Evolutionary conservation across 2,113 vertebrate genomes (phyloP).

Genomic region (Craseonycteris thonglongyai): DNA sequence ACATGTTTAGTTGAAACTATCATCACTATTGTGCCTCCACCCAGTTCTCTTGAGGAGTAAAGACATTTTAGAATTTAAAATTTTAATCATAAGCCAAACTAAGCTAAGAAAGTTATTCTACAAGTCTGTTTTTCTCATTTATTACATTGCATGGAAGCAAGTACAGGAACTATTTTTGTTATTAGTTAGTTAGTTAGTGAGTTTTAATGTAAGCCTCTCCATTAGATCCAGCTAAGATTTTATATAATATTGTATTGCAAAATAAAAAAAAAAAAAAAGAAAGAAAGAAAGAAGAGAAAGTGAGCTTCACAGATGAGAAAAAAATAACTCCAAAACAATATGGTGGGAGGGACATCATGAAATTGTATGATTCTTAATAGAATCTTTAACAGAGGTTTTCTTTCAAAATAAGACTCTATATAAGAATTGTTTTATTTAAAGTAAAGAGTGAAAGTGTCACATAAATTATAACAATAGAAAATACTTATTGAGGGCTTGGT

Average conservation of each 20-base stretch:
- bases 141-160: background rate
- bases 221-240: background rate
- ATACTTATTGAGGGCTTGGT: background rate
- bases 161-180: background rate
- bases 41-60: background rate
- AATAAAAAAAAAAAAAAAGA: too few relatives aligned
- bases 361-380: background rate
- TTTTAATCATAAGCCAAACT: slow-evolving; percentile 35
- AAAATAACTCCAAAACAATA: slow-evolving; percentile 22
- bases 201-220: background rate
- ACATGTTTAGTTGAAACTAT: background rate
- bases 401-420: background rate
- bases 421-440: background rate
- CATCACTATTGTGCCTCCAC: background rate
- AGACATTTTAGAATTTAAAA: background rate
- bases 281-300: background rate
- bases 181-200: too few relatives aligned
- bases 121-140: background rate
- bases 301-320: background rate
- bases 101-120: background rate
- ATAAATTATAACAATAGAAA: background rate
- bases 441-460: background rate
- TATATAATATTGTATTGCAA: background rate
- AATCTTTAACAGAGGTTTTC: background rate
- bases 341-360: background rate